A percentile compares a stretch with the other conserved stretches of the same genome.
Evolutionary conservation across 2,888 invertebrate genomes (phyloP).

Genomic region (Drosophila trichaetosa): DNA sequence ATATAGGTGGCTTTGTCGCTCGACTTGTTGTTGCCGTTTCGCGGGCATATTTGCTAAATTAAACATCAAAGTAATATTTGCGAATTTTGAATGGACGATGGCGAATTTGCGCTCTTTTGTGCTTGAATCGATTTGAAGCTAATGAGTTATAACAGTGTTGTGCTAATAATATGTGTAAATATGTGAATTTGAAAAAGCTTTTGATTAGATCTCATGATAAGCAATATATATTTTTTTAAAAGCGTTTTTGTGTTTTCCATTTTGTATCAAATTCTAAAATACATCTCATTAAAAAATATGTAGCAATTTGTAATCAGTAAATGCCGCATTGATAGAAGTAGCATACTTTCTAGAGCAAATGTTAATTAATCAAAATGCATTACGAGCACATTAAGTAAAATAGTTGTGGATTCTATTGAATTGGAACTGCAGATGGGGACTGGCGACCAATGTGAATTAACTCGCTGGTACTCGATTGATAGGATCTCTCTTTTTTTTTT

Average conservation of each 20-base stretch:
- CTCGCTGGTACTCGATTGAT: slow-evolving; percentile 31
- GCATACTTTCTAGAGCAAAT: slow-evolving; percentile 46
- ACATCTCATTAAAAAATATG: not conserved
- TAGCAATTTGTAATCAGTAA: not conserved
- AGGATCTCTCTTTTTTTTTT: slow-evolving; percentile 36
- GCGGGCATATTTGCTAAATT: not conserved
- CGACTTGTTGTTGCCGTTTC: not conserved
- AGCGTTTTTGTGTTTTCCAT: not conserved
- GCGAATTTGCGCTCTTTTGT: not conserved
- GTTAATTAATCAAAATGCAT: not conserved
- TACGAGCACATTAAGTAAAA: not conserved
- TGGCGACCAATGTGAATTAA: slow-evolving; percentile 2
- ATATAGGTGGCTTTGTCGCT: slow-evolving; percentile 6
- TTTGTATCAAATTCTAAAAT: not conserved
- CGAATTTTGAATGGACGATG: not conserved
- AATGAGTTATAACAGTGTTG: not conserved
- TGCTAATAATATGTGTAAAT: not conserved
- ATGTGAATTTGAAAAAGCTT: not conserved
- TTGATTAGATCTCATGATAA: not conserved
- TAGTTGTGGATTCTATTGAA: not conserved
- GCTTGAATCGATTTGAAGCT: not conserved
- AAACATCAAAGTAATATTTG: slow-evolving; percentile 1
- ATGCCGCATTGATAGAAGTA: slow-evolving; percentile 1
- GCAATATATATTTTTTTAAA: not conserved
- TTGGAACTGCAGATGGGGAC: slow-evolving; percentile 8